phyloP scores from a whole-genome alignment of 1,140 invertebrate species.

The Lineus longissimus region DNA sequence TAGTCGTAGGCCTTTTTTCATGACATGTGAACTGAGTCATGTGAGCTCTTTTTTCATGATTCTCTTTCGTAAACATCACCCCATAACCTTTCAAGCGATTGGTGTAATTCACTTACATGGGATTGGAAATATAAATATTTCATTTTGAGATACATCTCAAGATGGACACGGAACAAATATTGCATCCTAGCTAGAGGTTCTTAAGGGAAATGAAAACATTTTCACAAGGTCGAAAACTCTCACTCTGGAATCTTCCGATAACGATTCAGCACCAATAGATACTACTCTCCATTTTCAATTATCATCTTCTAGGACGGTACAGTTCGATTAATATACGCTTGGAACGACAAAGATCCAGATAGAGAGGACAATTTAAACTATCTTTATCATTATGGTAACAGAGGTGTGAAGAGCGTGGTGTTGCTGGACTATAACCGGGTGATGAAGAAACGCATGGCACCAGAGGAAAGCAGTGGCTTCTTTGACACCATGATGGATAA shows the following conservation, averaged over 20 bases:
- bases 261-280: background rate
- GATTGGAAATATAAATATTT: background rate
- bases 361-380: background rate
- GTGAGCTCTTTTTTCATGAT: background rate
- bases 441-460: background rate
- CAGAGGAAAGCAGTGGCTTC: background rate
- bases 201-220: background rate
- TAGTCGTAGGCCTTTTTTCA: background rate
- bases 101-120: background rate
- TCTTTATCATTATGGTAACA: background rate
- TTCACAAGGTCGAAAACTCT: background rate
- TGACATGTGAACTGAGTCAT: background rate
- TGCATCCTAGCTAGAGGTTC: background rate
- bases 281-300: background rate
- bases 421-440: background rate
- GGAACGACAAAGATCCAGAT: constrained; percentile 2
- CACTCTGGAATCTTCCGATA: too few relatives aligned
- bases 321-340: background rate
- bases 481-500: background rate
- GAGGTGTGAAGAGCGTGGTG: background rate
- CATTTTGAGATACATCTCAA: too few relatives aligned
- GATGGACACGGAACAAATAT: too few relatives aligned
- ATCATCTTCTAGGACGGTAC: constrained; percentile 4
- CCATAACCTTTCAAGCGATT: background rate
- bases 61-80: background rate